Conservation (phyloP, 2,113 vertebrate species). For the Dicentrarchus labrax region DNA sequence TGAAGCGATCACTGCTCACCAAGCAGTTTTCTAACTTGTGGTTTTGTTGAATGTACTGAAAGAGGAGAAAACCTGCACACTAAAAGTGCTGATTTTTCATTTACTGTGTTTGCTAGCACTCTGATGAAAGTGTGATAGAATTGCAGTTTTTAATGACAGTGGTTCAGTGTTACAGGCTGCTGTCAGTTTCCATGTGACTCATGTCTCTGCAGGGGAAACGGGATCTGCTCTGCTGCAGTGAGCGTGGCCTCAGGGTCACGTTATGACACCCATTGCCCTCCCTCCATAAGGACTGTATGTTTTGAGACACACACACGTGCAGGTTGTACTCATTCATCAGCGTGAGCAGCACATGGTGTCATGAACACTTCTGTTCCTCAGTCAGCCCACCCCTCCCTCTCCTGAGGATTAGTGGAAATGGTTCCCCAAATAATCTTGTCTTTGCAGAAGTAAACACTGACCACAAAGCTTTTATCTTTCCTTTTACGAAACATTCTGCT, state of each 20-base stretch:
- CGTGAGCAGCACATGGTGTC: not conserved
- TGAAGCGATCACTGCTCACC: not conserved
- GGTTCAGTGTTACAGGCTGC: not conserved
- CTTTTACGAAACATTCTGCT: not conserved
- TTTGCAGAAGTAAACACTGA: not conserved
- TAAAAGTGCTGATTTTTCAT: not conserved
- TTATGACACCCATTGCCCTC: constrained; percentile 11
- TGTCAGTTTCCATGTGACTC: constrained; percentile 33
- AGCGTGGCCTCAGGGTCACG: constrained; percentile 23
- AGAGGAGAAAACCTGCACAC: not conserved
- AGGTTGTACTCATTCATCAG: not conserved
- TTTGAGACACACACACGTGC: not conserved
- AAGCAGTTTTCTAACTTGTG: not conserved
- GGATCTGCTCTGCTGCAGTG: constrained; percentile 29
- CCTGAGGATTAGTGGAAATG: not conserved
- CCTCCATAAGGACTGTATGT: not conserved
- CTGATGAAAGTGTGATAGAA: not conserved
- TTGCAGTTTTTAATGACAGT: not conserved
- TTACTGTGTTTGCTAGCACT: too few species aligned
- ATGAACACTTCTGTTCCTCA: not conserved
- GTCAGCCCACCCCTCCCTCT: not conserved
- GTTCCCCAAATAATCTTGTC: not conserved
- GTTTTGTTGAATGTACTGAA: not conserved
- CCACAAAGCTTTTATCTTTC: not conserved
- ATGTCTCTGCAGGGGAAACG: not conserved